Evolutionary conservation across 2,113 vertebrate genomes (phyloP), one percentile per base, ranked within the genome.

Genomic region (Smithornis capensis): DNA sequence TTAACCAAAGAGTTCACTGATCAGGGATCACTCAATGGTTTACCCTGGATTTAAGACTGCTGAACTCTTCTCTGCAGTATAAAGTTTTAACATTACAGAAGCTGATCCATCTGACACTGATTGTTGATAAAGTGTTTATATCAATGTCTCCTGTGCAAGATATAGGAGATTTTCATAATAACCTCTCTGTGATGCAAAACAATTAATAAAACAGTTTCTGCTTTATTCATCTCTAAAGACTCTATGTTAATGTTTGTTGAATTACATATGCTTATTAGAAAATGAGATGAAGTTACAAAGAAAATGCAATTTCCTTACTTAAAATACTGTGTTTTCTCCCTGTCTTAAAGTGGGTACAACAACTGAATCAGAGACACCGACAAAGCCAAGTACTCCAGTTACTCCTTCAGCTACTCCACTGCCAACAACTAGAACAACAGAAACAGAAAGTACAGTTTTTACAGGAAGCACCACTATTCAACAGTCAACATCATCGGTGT

Each of bases 311-410:
- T 53, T 65, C 16, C 2, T 8, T 47, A 12, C 19, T 62, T 70
- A 78, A 65, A 56, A 62, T 62, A 57, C 7, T 59, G 3, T 68
- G 6, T 76, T 87, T 86, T 83, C 31, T 83, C 12, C 9, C 10
- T 79, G 15, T 89, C 22, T 89, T 75, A 79, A 64, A 60, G 81
- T 5, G 6, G 0, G 6, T 37, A 16, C 49, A 73, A 59, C 69
- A 25, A 1, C 31, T 27, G 6, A 4, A 52, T 0, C 15, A 40
- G 28, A 1, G 77, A 22, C 2, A 5, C 0, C n/a, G 0, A 31
- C 49, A 50, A 9, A 4, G 4, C 28, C 8, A 1, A 71, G 14
- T n/a, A n/a, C 40, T 56, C 11, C 50, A 74, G 19, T 77, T 85
- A 64, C 44, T 52, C 40, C 87, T 85, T 82, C 83, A 67, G 0